These are phyloP conservation scores for Coleophora flavipennella DNA, from an alignment of 2,888 invertebrate species.

Conservation along the genomic window DNA sequence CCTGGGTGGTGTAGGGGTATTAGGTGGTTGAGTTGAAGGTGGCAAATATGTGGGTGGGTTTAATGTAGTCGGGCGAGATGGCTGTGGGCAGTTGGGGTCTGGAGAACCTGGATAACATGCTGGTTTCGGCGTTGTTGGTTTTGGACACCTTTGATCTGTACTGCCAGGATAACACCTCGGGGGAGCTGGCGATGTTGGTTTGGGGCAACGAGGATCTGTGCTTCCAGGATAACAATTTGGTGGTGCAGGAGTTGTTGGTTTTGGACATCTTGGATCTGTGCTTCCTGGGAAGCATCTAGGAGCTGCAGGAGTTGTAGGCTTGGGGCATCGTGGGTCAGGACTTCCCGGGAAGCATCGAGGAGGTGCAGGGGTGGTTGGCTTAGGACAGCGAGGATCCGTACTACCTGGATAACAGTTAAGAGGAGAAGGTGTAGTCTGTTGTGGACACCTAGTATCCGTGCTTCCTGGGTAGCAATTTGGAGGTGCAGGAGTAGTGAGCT, in stretches of 20 bases:
- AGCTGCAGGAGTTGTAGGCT: slow-evolving; percentile 16
- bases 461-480: slow-evolving; percentile 24
- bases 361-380: slow-evolving; percentile 21
- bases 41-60: slow-evolving; percentile 8
- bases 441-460: slow-evolving; percentile 11
- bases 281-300: slow-evolving; percentile 26
- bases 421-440: slow-evolving; percentile 20
- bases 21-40: slow-evolving; percentile 12
- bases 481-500: slow-evolving; percentile 28
- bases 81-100: slow-evolving; percentile 32
- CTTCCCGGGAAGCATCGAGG: slow-evolving; percentile 32
- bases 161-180: slow-evolving; percentile 29
- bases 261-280: slow-evolving; percentile 25
- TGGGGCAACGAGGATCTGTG: slow-evolving; percentile 28
- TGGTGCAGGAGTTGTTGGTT: slow-evolving; percentile 8
- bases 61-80: slow-evolving; percentile 21
- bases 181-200: slow-evolving; percentile 24
- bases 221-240: slow-evolving; percentile 34
- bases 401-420: slow-evolving; percentile 32
- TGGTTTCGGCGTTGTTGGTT: slow-evolving; percentile 28
- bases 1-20: slow-evolving; percentile 16
- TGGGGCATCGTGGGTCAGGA: slow-evolving; percentile 30
- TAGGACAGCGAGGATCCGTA: slow-evolving; percentile 28
- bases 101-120: slow-evolving; percentile 20
- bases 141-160: slow-evolving; percentile 20